Percentiles rank a stretch among this genome's conserved stretches.
phyloP scores from a whole-genome alignment of 2,888 invertebrate genomes.

The Cotesia congregata region DNA sequence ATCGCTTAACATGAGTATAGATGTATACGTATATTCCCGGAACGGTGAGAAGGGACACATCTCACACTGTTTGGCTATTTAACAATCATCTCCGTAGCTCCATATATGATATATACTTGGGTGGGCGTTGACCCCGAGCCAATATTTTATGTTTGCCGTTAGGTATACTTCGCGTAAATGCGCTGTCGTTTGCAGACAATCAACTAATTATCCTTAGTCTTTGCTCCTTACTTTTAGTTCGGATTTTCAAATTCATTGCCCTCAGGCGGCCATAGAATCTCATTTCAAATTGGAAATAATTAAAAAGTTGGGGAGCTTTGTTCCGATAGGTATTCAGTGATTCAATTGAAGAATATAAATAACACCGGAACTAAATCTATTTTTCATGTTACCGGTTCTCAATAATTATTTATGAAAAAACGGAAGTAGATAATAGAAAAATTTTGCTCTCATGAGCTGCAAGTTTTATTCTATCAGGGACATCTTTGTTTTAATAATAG shows the following conservation, averaged over 20 bases:
- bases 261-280: background rate
- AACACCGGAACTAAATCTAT: too few species aligned
- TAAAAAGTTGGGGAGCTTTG: too few species aligned
- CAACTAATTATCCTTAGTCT: conserved; percentile 11
- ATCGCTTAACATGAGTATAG: conserved; percentile 58
- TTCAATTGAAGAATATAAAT: too few species aligned
- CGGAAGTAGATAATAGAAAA: too few species aligned
- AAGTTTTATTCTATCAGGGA: too few species aligned
- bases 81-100: conserved; percentile 25
- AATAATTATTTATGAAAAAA: too few species aligned
- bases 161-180: conserved; percentile 44
- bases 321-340: too few species aligned
- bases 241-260: background rate
- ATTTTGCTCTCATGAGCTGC: too few species aligned
- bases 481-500: too few species aligned
- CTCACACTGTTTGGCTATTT: conserved; percentile 36
- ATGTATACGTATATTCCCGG: conserved; percentile 5
- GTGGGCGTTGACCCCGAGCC: conserved; percentile 62
- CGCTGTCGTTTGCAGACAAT: conserved; percentile 55
- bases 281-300: background rate
- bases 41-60: background rate
- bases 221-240: background rate
- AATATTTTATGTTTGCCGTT: conserved; percentile 62
- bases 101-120: conserved; percentile 24
- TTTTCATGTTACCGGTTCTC: too few species aligned